Percentiles rank a stretch among this genome's conserved stretches.
These are phyloP conservation scores for Drosophila orosa DNA, from an alignment of 1,140 invertebrate genomes.

Conservation along the genomic window DNA sequence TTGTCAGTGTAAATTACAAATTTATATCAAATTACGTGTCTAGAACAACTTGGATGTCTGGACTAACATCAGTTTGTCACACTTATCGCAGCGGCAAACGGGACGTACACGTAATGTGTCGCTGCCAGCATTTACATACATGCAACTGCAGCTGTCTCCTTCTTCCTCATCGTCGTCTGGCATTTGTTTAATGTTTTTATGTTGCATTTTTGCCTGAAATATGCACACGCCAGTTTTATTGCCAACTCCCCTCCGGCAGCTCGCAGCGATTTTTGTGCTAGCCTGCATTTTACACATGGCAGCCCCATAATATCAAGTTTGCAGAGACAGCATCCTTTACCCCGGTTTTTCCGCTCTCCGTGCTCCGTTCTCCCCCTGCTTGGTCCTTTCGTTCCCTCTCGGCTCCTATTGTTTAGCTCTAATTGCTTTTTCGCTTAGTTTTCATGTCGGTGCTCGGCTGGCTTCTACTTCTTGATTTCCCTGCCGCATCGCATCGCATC, in stretches of 20 bases:
- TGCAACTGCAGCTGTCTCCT: conserved; percentile 6
- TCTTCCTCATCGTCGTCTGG: conserved; percentile 40
- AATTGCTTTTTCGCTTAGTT: conserved; percentile 78
- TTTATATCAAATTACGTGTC: conserved; percentile 70
- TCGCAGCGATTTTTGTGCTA: conserved; percentile 61
- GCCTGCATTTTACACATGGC: conserved; percentile 69
- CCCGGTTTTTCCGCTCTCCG: conserved; percentile 3
- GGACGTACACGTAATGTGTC: conserved; percentile 45
- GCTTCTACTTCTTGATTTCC: conserved; percentile 61
- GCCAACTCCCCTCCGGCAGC: conserved; percentile 40
- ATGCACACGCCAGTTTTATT: conserved; percentile 76
- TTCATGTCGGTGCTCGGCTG: conserved; percentile 56
- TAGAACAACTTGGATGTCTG: conserved; percentile 17
- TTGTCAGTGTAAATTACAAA: conserved; percentile 74
- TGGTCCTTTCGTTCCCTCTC: background rate
- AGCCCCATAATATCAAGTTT: conserved; percentile 66
- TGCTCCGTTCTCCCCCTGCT: background rate
- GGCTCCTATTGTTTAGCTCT: conserved; percentile 64
- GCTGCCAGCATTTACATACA: conserved; percentile 24
- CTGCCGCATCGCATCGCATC: conserved; percentile 66
- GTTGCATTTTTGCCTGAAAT: conserved; percentile 74
- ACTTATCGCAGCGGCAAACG: conserved; percentile 61
- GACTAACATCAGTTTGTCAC: conserved; percentile 59
- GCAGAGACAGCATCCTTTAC: conserved; percentile 58
- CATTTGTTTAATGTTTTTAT: conserved; percentile 80